phyloP scores from a whole-genome alignment of 37 sponge, comb jelly and placozoan species.

The Lycopodina hypogea region DNA sequence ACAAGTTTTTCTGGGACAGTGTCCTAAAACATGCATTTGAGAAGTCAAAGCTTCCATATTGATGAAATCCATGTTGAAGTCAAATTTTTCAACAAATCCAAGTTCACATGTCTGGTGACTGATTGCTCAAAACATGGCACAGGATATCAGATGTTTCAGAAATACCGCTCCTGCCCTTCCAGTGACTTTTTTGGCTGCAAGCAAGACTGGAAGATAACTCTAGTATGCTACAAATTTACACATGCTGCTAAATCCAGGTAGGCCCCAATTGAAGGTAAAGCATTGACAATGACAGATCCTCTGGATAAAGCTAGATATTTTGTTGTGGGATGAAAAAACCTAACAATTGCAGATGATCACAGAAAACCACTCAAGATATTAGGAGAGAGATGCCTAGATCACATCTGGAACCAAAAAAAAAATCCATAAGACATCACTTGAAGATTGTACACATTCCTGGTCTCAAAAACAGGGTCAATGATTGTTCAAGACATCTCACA shows the following conservation, averaged over 20 bases:
- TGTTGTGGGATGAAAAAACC: conserved; percentile 36
- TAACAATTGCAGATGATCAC: conserved; percentile 44
- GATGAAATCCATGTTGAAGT: conserved; percentile 26
- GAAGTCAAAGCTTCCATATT: conserved; percentile 27
- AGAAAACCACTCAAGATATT: conserved; percentile 38
- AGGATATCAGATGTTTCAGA: conserved; percentile 35
- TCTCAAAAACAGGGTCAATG: conserved; percentile 31
- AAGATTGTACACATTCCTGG: conserved; percentile 47
- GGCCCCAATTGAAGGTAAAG: conserved; percentile 50
- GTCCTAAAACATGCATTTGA: conserved; percentile 40
- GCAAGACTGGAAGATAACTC: conserved; percentile 47
- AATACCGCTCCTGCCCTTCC: conserved; percentile 36
- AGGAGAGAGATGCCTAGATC: conserved; percentile 43
- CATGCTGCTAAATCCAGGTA: conserved; percentile 47
- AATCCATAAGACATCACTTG: conserved; percentile 25
- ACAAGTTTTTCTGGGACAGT: conserved; percentile 45
- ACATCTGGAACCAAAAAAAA: conserved; percentile 34
- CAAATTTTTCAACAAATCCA: conserved; percentile 49
- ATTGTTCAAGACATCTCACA: conserved; percentile 34
- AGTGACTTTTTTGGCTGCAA: conserved; percentile 30
- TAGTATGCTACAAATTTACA: conserved; percentile 40
- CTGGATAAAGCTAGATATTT: conserved; percentile 42
- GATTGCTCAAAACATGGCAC: conserved; percentile 45
- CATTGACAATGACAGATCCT: conserved; percentile 39
- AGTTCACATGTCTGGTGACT: conserved; percentile 39